Percentiles rank a stretch among this genome's conserved stretches.
These are phyloP conservation scores for Aptenodytes patagonicus DNA, from an alignment of 2,113 vertebrate species.

Conservation along the genomic window DNA sequence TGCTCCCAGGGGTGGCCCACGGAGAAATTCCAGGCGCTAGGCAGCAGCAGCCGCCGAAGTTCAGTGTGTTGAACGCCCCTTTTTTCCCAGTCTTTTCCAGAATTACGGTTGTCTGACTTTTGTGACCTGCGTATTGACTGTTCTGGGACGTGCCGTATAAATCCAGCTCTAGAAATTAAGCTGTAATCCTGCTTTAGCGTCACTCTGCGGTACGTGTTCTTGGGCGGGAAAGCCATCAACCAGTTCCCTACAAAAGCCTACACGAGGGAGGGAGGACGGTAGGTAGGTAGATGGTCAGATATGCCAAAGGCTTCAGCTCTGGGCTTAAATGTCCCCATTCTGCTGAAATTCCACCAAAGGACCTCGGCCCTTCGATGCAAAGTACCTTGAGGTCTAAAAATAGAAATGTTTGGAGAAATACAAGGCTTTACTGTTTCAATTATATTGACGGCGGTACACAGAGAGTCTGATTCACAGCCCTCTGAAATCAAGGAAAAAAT, in stretches of 20 bases:
- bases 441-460: too few relatives aligned
- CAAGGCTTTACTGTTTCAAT: not conserved
- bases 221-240: too few relatives aligned
- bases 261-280: not conserved
- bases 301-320: not conserved
- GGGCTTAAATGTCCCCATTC: not conserved
- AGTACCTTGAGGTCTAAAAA: not conserved
- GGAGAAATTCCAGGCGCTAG: too few relatives aligned
- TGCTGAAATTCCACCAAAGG: not conserved
- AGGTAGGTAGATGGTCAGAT: not conserved
- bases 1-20: not conserved
- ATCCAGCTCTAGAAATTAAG: not conserved
- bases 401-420: not conserved
- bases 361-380: not conserved
- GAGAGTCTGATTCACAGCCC: not conserved
- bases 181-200: not conserved
- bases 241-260: not conserved
- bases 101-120: not conserved
- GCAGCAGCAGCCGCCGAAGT: too few relatives aligned
- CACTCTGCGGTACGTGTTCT: rapidly evolving
- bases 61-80: too few relatives aligned
- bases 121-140: not conserved
- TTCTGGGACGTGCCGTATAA: too few relatives aligned
- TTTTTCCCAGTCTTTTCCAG: not conserved
- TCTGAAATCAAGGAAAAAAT: not conserved